Base-by-base conservation (phyloP, 2,797 vertebrate genomes). In the Carcharodon carcharias region DNA sequence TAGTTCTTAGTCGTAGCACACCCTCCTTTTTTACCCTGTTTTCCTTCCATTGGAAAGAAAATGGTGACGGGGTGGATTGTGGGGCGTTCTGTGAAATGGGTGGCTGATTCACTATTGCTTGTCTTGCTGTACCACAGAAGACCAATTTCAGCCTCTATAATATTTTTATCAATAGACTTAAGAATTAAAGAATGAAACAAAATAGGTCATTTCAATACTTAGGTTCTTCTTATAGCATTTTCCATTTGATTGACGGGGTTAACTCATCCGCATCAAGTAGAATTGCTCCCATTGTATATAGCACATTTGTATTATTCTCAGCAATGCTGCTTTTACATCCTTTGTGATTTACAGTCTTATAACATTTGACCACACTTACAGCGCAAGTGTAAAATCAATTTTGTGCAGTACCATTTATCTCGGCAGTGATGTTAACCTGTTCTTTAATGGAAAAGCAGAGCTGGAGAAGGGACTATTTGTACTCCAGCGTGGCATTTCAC, bases 321-420 rank as follows among this genome's bases (percentile, higher is more conserved):
- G 69, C 94, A 95, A 95, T 73, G 16, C 94, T 35, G 45, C 67
- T 77, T 95, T 95, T 95, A 96, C 45, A 96, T 35, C 63, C 35
- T 96, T 85, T 28, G 97, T 97, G 97, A 98, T 97, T 96, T 96
- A 96, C 96, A 97, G 96, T 96, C 96, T 97, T 98, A 96, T 97
- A 98, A 97, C 97, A 97, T 97, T 98, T 98, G 97, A 98, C 97
- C 97, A 97, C 97, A 97, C 97, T 98, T 97, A 97, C 85, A 97
- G 96, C 97, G 96, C 97, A 97, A 98, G 97, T 97, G 97, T 97
- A 97, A 97, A 98, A 98, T 98, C 98, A 97, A 98, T 98, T 98
- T 97, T 98, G 97, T 97, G 96, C 97, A 97, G 97, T 97, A 96
- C 96, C 97, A 97, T 98, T 98, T 98, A 97, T 98, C 97, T 98